Base-by-base conservation (phyloP, 2,113 vertebrate genomes). In the Ailuropoda melanoleuca region DNA sequence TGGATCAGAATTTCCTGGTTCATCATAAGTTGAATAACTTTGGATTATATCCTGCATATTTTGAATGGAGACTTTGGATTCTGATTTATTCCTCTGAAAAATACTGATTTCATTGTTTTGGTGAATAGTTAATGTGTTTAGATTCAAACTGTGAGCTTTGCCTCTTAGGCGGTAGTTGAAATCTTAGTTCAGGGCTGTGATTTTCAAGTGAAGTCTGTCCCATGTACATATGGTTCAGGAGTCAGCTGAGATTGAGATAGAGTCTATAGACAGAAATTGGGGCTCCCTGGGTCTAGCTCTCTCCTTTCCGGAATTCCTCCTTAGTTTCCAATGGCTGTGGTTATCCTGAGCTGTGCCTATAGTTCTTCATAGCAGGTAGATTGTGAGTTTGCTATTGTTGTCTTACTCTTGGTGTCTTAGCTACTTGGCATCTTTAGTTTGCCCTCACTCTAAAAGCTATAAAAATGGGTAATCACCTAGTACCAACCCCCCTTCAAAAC, bases 31-130 rank as follows among this genome's bases (percentile, higher is more conserved):
- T 87, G 81, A 91, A 23, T 90, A 74, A 64, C 48, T 70, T 89
- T 74, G 55, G 31, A 80, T 72, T 95, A 6, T 80, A 80, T 89
- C 43, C 18, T 93, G 19, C 37, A 29, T 64, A 60, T 94, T 88
- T 85, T 80, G 19, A 92, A 78, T 70, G 26, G 37, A 66, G 29
- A 74, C 19, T 86, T 31, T 82, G 37, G 64, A 83, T 74, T 95
- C 84, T 37, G 18, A 56, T 81, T 77, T 90, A 95, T 64, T 90
- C 37, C 15, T 75, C 60, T 90, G 48, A 75, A 80, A 90, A 74
- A 90, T 93, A 74, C 39, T 72, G 58, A 95, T 87, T 93, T 82
- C 58, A 82, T 72, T 90, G 37, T 90, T 97, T 90, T 88, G 6
- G 48, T 39, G 50, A 56, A 39, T 80, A 83, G 50, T 21, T 60